These are phyloP conservation scores for Garrulus glandarius DNA, from an alignment of 2,797 vertebrate genomes.

Conservation along the genomic window DNA sequence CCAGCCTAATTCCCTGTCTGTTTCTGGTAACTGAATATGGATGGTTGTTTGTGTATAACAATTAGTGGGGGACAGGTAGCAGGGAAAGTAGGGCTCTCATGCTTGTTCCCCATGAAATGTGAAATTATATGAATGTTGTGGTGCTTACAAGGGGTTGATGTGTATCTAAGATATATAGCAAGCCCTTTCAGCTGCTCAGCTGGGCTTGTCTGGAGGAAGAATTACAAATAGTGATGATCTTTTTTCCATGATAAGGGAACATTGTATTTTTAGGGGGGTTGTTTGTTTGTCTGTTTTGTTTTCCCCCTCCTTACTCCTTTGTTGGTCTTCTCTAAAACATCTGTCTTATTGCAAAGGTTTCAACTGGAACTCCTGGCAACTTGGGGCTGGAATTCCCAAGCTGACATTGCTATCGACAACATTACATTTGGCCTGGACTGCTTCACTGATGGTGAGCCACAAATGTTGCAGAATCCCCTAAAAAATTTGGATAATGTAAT, in stretches of 20 bases:
- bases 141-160: background rate
- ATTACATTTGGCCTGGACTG: conserved; percentile 84
- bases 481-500: background rate
- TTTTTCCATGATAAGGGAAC: background rate
- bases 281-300: background rate
- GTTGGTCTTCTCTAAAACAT: background rate
- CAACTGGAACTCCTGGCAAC: conserved; percentile 78
- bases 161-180: background rate
- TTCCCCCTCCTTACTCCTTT: background rate
- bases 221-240: background rate
- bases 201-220: background rate
- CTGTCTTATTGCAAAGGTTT: conserved; percentile 78
- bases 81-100: background rate
- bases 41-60: background rate
- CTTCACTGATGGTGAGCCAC: conserved; percentile 78
- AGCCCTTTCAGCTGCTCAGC: background rate
- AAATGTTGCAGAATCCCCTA: background rate
- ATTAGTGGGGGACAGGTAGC: background rate
- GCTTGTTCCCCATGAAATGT: background rate
- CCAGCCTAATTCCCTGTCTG: background rate
- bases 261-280: background rate
- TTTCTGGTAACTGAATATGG: background rate
- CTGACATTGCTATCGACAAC: conserved; percentile 85
- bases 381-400: conserved; percentile 82
- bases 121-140: background rate